Evolutionary conservation across 2,113 vertebrate genomes (phyloP).

Genomic region (Galemys pyrenaicus): DNA sequence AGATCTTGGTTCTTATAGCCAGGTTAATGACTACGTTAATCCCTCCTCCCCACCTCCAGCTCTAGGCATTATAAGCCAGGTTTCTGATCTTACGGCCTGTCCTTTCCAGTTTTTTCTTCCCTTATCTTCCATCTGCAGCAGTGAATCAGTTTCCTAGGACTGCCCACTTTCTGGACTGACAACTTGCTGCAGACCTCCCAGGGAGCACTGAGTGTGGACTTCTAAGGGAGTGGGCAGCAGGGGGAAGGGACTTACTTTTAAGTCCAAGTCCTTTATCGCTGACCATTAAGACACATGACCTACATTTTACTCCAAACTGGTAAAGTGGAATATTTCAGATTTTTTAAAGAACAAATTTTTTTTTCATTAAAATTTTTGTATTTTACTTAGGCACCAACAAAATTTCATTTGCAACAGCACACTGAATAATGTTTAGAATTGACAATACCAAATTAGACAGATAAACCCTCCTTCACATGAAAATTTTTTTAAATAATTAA

Average conservation of each 20-base stretch:
- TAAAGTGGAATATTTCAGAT: background rate
- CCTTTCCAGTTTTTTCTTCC: too few relatives aligned
- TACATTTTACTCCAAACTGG: background rate
- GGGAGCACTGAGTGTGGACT: background rate
- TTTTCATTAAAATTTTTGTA: background rate
- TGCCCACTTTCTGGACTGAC: background rate
- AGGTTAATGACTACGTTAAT: too few relatives aligned
- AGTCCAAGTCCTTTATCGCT: background rate
- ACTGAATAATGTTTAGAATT: background rate
- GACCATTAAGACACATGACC: background rate
- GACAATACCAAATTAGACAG: background rate
- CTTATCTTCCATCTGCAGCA: too few relatives aligned
- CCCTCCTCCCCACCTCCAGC: too few relatives aligned
- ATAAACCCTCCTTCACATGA: background rate
- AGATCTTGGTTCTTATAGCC: too few relatives aligned
- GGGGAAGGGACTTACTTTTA: background rate
- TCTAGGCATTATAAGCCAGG: too few relatives aligned
- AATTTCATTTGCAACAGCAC: constrained; percentile 26
- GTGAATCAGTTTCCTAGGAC: background rate
- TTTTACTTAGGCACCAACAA: constrained; percentile 21
- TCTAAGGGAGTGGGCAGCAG: background rate
- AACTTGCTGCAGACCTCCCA: background rate
- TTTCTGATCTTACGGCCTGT: too few relatives aligned
- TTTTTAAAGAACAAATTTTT: background rate
- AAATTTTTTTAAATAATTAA: constrained; percentile 20